Conservation (phyloP, 2,113 vertebrate species). For the Lonchura striata region DNA sequence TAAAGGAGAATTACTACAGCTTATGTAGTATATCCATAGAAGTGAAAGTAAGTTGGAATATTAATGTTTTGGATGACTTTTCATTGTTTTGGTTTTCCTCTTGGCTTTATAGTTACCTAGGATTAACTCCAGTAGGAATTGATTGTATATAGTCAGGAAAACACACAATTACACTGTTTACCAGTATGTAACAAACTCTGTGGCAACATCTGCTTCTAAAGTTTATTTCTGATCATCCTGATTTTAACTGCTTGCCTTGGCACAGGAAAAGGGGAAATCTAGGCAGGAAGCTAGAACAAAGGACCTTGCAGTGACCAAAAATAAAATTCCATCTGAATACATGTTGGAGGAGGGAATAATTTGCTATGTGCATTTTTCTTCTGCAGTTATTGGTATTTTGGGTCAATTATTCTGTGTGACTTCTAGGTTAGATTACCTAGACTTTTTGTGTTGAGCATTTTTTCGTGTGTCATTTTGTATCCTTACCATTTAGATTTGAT, state of each 20-base stretch:
- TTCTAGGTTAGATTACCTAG: not conserved
- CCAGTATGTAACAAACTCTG: not conserved
- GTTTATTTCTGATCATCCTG: conserved; percentile 49
- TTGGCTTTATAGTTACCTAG: not conserved
- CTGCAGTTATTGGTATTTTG: not conserved
- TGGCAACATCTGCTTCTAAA: conserved; percentile 15
- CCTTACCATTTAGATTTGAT: not conserved
- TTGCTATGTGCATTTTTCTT: not conserved
- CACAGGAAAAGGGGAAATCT: conserved; percentile 37
- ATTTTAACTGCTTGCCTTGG: conserved; percentile 9
- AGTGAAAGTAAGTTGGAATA: not conserved
- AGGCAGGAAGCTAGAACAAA: conserved; percentile 61
- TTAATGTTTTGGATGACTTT: not conserved
- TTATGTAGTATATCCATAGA: not conserved
- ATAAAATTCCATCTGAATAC: not conserved
- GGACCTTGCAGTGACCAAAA: not conserved
- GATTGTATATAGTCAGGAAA: not conserved
- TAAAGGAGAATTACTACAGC: not conserved
- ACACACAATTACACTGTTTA: not conserved
- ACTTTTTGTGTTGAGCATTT: not conserved
- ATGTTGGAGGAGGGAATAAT: not conserved
- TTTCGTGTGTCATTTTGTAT: not conserved
- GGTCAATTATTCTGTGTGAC: not conserved
- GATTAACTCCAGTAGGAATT: not conserved
- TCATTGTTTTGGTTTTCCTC: not conserved